Evolutionary conservation across 2,888 invertebrate genomes (phyloP), one percentile per base, ranked within the genome.

Genomic region (Ichneumon xanthorius): DNA sequence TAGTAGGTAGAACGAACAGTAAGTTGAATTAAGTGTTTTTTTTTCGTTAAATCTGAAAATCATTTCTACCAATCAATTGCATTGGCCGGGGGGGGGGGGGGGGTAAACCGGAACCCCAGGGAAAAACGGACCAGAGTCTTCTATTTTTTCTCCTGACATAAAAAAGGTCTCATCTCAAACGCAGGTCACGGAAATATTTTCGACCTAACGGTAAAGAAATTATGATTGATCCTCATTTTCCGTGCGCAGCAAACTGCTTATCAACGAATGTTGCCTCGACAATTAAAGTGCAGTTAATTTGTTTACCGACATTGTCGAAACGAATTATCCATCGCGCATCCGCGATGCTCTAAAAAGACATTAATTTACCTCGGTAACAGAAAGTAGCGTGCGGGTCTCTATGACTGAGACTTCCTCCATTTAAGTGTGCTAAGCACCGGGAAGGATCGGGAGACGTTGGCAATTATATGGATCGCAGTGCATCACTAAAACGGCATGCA

Each of bases 401-500:
- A 16, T n/a, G 33, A 30, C 61, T 30, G 61, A 30, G 61, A 63
- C 61, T 63, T 33, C 61, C 33, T 63, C 61, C n/a, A 33, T 30
- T 33, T 33, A 63, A 63, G 61, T 63, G 61, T 63, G 61, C 30
- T 63, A 63, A 63, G 33, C 61, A 63, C 48, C 68, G 68, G 14
- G 61, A 26, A 14, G 22, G 26, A 26, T 68, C 68, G 72, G 58
- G 72, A 58, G 33, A 76, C 37, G 67, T 63, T 26, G 26, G 50
- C 79, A 65, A 79, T 79, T 63, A 79, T 50, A 71, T 79, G 37
- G 48, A 58, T 30, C 78, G 70, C 33, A 63, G 58, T 48, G 58
- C 78, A 45, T 40, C 16, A 45, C 67, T 50, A 70, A 61, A 58
- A 14, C 55, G 22, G 30, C 68, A 61, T 48, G 26, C 30, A 71